phyloP scores from a whole-genome alignment of 2,888 invertebrate species.

The Cremastobaeus sp. region DNA sequence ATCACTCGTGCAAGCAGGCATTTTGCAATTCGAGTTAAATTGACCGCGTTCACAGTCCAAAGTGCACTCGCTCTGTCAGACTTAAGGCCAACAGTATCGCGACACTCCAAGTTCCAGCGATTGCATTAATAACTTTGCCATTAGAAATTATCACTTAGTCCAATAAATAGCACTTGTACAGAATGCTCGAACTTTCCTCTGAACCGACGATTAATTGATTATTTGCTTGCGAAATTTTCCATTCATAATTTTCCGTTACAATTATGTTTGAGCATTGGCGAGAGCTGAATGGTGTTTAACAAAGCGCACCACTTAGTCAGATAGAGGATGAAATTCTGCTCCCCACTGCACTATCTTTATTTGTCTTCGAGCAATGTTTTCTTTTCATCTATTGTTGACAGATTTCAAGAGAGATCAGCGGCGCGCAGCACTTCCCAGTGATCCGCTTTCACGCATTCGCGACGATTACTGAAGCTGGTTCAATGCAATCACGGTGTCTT shows the following conservation, averaged over 20 bases:
- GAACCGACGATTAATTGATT: no score
- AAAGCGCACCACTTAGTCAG: no score
- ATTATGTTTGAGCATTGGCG: no score
- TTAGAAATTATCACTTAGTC: conserved; percentile 3
- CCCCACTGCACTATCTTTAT: no score
- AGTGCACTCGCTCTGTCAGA: conserved; percentile 20
- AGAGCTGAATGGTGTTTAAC: no score
- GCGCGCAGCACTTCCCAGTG: conserved; percentile 5
- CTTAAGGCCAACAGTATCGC: conserved; percentile 23
- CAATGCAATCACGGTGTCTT: conserved; percentile 72
- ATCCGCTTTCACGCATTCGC: conserved; percentile 69
- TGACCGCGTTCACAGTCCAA: conserved; percentile 24
- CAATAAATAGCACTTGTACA: no score
- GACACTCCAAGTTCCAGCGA: conserved; percentile 20
- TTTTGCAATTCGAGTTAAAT: conserved; percentile 74
- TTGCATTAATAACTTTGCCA: conserved; percentile 18
- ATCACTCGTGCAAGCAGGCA: conserved; percentile 86
- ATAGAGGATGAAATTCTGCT: no score
- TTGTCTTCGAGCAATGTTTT: neutral
- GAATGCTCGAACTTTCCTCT: no score
- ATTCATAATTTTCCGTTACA: neutral
- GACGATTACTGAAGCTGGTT: conserved; percentile 71
- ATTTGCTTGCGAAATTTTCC: no score
- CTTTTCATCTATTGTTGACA: neutral
- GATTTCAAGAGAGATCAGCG: neutral